Evolutionary conservation across 2,888 invertebrate species (phyloP).

Genomic region (Ametastegia equiseti): DNA sequence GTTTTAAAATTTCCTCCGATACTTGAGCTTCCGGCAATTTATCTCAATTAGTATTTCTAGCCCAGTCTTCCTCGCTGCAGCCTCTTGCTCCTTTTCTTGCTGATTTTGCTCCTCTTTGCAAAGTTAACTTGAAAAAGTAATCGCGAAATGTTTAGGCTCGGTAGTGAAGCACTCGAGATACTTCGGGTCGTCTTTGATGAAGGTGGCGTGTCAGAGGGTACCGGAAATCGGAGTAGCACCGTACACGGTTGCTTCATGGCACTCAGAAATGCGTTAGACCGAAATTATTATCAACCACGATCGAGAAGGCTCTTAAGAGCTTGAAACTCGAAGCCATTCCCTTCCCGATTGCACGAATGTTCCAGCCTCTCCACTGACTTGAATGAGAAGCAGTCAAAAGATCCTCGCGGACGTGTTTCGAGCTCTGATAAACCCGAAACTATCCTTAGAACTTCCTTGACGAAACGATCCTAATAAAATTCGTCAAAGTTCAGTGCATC

Average conservation of each 20-base stretch:
- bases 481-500: neutral
- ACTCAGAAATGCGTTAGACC: neutral
- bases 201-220: neutral
- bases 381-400: neutral
- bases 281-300: neutral
- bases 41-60: conserved; percentile 3
- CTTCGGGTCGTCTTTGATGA: neutral
- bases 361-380: neutral
- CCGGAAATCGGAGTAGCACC: neutral
- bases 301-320: neutral
- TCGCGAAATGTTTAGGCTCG: conserved; percentile 9
- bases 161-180: neutral
- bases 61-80: neutral
- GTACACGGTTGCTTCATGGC: neutral
- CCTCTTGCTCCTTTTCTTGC: neutral
- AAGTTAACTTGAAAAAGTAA: neutral
- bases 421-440: neutral
- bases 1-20: neutral
- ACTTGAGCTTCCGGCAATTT: neutral
- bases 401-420: too few relatives aligned
- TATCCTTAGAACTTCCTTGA: neutral
- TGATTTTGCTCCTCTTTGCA: neutral
- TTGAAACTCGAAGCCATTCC: neutral
- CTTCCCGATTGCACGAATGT: neutral
- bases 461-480: neutral